Base-by-base conservation (phyloP, 2,113 vertebrate genomes). In the Dolichallabes microphthalmus region DNA sequence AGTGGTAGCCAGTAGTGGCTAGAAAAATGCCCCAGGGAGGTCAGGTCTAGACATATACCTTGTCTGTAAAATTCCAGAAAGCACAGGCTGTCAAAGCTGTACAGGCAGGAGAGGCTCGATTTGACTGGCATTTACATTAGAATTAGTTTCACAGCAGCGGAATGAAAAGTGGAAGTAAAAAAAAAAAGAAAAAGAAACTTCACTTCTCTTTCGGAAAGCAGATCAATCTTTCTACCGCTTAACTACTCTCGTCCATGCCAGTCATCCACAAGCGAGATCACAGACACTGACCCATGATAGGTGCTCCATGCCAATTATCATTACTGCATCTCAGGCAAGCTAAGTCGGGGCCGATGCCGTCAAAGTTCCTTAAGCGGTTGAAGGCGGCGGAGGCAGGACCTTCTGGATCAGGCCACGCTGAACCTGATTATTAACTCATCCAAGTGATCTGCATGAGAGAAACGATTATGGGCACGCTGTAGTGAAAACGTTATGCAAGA, bases 51-150 rank as follows among this genome's bases (percentile, higher is more conserved):
- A 89, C 86, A 79, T 58, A 87, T 82, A 85, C 81, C 75, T 74
- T 82, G 87, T 85, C 83, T 81, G 89, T 92, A 91, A 90, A 89
- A 87, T 86, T 87, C 86, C 66, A 89, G 86, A 88, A 88, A 83
- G 79, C 87, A 75, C 82, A 66, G n/a, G 66, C 86, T 86, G 80
- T 85, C 63, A 73, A 73, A 82, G 84, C 80, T 71, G 61, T 64
- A 84, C 50, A 89, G 86, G 39, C 84, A 84, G 82, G 81, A 87
- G 25, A 57, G 7, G 57, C 83, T 82, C 84, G 61, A 88, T 82
- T 61, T 86, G 90, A 87, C 84, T 90, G 91, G 85, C 91, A 92
- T 93, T 92, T 93, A 91, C 91, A 91, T 91, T 91, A 85, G 89
- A 91, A 93, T 93, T 88, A 92, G 84, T 78, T 89, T 76, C 77